Percentiles rank a stretch among this genome's conserved stretches.
Conservation (phyloP, 1,140 invertebrate species). For the Atta cephalotes region DNA sequence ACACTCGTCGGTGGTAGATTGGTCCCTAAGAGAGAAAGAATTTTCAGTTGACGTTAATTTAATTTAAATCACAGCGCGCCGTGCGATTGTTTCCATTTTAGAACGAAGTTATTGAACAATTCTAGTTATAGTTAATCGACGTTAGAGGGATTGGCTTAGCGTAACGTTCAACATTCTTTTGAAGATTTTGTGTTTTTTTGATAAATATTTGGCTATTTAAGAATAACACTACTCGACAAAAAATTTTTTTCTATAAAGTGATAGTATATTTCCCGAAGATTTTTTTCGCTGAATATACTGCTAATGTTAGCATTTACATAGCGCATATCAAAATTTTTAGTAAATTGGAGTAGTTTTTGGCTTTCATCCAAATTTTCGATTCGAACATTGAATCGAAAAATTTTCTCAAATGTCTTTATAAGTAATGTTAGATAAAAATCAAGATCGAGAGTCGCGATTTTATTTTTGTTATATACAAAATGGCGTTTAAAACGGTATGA, state of each 20-base stretch:
- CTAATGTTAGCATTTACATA: no score
- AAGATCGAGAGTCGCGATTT: conserved; percentile 11
- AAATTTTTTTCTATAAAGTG: not conserved
- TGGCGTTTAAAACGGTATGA: conserved; percentile 8
- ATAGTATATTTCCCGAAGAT: no score
- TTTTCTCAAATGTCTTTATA: not conserved
- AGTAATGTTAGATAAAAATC: not conserved
- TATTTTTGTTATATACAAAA: conserved; percentile 11
- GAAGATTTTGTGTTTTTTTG: not conserved
- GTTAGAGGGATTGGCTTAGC: not conserved
- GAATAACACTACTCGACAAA: not conserved
- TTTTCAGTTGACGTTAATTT: conserved; percentile 35
- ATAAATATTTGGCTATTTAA: not conserved
- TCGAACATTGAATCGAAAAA: not conserved
- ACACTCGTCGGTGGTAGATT: not conserved
- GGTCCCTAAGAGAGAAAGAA: not conserved
- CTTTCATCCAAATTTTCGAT: no score
- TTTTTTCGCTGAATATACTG: no score
- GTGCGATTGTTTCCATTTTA: conserved; percentile 8
- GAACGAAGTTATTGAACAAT: conserved; percentile 36
- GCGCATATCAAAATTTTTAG: no score
- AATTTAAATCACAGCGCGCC: conserved; percentile 27
- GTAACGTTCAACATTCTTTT: not conserved
- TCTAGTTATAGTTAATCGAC: conserved; percentile 17
- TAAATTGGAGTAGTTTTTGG: no score